Evolutionary conservation across 92 coral and sea anemone genomes (phyloP), one percentile per base, ranked within the genome.

Genomic region (Nematostella vectensis): DNA sequence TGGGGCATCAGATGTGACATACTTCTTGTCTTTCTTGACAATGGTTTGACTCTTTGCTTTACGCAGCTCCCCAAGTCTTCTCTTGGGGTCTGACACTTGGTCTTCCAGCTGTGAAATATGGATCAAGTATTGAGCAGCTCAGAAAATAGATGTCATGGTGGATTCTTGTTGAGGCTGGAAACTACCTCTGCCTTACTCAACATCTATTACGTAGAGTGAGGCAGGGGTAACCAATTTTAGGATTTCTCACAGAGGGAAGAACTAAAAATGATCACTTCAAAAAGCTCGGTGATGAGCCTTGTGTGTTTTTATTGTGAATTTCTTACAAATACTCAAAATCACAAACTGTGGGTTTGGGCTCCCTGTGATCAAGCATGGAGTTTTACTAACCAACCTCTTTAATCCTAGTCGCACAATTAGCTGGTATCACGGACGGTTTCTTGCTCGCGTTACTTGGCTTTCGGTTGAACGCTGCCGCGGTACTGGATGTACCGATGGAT

Each of bases 21-120:
- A 78, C 33, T 67, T 69, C 22, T 78, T 78, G 61, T 78, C 76
- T 50, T 67, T 78, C 44, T 65, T 78, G 13, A 72, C 53, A 38
- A 72, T 66, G 18, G 79, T 78, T 11, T 77, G 76, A 48, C 52
- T 72, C 29, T 79, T 79, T 6, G 85, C 85, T 61, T 72, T 79
- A 47, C 80, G 79, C 13, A 79, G 67, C 52, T 79, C 80, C 25
- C 72, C 85, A 43, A 78, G 75, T 13, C 85, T 63, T 36, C 45
- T 79, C 55, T 79, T 79, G 16, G 72, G 67, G 18, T 79, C 86
- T 15, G 76, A 59, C 12, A 79, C 80, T 57, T 79, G 86, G 1
- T 43, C 57, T 50, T 79, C 86, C 23, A 79, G 71, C 86, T 79
- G 56, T 27, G 58, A 56, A 39, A 22, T 11, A 54, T 26, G 1